Conservation (phyloP, 1,140 invertebrate genomes). For the Neocloeon triangulifer region DNA sequence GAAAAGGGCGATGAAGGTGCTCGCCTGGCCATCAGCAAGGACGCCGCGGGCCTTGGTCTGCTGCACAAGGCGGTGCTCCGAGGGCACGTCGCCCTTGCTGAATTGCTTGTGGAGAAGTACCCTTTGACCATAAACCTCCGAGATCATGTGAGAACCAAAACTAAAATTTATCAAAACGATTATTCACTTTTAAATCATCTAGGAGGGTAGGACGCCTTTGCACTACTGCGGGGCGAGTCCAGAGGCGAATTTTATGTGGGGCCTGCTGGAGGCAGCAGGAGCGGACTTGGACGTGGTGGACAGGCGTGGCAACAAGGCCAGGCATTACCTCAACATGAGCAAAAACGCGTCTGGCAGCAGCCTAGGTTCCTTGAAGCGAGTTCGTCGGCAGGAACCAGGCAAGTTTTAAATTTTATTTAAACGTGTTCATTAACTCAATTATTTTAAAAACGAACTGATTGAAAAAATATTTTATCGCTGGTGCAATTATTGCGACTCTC, state of each 20-base stretch:
- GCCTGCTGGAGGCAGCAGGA: constrained; percentile 35
- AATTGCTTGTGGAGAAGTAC: constrained; percentile 49
- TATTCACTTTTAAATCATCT: constrained; percentile 5
- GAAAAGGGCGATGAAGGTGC: constrained; percentile 29
- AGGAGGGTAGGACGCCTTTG: constrained; percentile 54
- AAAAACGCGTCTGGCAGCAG: constrained; percentile 16
- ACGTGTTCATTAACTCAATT: too few species aligned
- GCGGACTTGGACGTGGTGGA: constrained; percentile 40
- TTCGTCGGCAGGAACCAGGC: too few species aligned
- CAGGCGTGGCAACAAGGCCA: constrained; percentile 36
- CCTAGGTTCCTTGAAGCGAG: too few species aligned
- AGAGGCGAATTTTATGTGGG: constrained; percentile 35
- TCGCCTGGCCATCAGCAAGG: constrained; percentile 39
- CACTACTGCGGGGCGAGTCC: constrained; percentile 54
- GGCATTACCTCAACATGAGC: constrained; percentile 44
- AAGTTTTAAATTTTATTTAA: too few species aligned
- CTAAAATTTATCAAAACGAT: background rate
- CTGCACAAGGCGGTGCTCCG: constrained; percentile 60
- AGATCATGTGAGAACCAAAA: constrained; percentile 39
- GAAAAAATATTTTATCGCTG: too few species aligned
- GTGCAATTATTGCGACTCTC: too few species aligned
- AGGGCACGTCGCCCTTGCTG: constrained; percentile 42
- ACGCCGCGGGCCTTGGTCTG: constrained; percentile 45
- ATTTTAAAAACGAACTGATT: too few species aligned
- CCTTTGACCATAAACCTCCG: constrained; percentile 45